These are phyloP conservation scores for Coboldia fuscipes DNA, from an alignment of 1,140 invertebrate genomes.

Conservation along the genomic window DNA sequence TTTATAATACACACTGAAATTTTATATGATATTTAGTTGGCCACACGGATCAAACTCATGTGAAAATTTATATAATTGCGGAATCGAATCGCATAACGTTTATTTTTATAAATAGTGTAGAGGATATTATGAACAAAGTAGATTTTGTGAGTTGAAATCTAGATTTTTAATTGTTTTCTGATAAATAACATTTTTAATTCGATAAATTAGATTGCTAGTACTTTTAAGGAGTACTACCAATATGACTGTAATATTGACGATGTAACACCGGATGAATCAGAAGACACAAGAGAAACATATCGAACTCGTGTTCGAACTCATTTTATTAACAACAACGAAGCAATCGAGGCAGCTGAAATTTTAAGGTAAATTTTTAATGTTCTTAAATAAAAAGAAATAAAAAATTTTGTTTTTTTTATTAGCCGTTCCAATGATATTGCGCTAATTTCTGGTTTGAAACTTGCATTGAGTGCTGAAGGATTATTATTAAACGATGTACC, in stretches of 20 bases:
- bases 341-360: slow-evolving; percentile 20
- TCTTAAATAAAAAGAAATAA: slow-evolving; percentile 1
- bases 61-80: slow-evolving; percentile 27
- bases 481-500: slow-evolving; percentile 23
- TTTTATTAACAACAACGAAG: slow-evolving; percentile 24
- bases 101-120: slow-evolving; percentile 24
- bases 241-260: slow-evolving; percentile 29
- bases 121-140: slow-evolving; percentile 17
- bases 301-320: slow-evolving; percentile 24
- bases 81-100: slow-evolving; percentile 26
- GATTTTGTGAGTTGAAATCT: slow-evolving; percentile 22
- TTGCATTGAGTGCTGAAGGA: slow-evolving; percentile 12
- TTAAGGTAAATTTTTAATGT: slow-evolving; percentile 14
- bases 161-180: not conserved
- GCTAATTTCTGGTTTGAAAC: slow-evolving; percentile 20
- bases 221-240: slow-evolving; percentile 19
- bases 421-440: slow-evolving; percentile 20
- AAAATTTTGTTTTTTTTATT: slow-evolving; percentile 6
- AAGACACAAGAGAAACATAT: slow-evolving; percentile 14
- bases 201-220: slow-evolving; percentile 19
- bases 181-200: not conserved
- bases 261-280: slow-evolving; percentile 12
- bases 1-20: slow-evolving; percentile 5
- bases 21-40: slow-evolving; percentile 10
- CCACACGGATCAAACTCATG: slow-evolving; percentile 18